Evolutionary conservation across 2,113 vertebrate genomes (phyloP), one percentile per base, ranked within the genome.

Genomic region (Motacilla alba): DNA sequence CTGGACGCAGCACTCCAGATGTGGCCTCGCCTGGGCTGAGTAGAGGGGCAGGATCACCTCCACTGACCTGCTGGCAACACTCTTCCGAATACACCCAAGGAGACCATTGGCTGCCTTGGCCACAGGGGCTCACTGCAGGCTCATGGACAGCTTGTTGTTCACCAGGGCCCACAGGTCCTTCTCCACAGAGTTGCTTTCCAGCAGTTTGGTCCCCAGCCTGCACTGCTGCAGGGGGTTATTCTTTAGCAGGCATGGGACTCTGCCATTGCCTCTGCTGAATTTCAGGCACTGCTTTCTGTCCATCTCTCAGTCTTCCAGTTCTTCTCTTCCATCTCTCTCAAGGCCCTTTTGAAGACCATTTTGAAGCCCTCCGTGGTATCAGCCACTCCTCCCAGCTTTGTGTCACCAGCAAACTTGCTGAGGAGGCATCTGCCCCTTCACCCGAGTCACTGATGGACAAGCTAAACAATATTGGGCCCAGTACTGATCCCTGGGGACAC

Each of bases 211-310:
- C 23, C 9, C 18, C 55, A 70, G 47, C 15, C 74, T n/a, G 28
- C 17, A 1, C 27, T 24, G 33, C 8, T 62, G 39, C 19, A 8
- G 28, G 46, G 50, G 21, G 5, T 46, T 53, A 13, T 46, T 52
- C 6, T 39, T 69, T 22, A 11, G 4, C 12, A 28, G 28, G 33
- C 0, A 0, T 3, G 44, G 15, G 44, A 60, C 27, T 4, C 17
- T 59, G 28, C 18, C 22, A 3, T 23, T 31, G 27, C 15, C 33
- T n/a, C n/a, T 15, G 46, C 1, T 52, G 74, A 28, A 53, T 5
- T 76, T 20, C 62, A 67, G 50, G 4, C 15, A 19, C 22, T n/a
- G 24, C 53, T 58, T 37, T 46, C n/a, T 59, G 72, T 4, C 35
- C 26, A 19, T n/a, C n/a, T 47, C 41, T 37, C 15, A 16, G 27